phyloP scores from a whole-genome alignment of 2,113 vertebrate genomes.

The Polypterus bichir region DNA sequence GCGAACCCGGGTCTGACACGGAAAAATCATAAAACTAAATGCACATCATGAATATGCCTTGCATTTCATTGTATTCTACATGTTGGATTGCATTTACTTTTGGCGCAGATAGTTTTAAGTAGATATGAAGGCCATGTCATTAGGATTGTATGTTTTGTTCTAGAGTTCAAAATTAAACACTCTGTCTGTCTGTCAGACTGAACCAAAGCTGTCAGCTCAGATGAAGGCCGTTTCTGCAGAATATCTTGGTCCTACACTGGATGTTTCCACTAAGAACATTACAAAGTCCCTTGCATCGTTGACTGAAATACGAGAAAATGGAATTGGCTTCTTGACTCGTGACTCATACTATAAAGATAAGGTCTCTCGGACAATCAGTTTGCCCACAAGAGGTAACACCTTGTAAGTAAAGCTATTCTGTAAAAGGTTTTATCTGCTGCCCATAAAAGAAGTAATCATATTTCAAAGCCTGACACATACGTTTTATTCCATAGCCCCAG shows the following conservation, averaged over 20 bases:
- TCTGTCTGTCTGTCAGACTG: constrained; percentile 46
- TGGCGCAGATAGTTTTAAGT: too few species aligned
- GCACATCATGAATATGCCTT: too few species aligned
- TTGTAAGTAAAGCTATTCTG: constrained; percentile 63
- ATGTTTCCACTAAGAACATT: constrained; percentile 71
- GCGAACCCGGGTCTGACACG: too few species aligned
- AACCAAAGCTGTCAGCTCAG: constrained; percentile 80
- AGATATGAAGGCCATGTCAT: too few species aligned
- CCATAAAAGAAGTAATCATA: too few species aligned
- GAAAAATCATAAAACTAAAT: too few species aligned
- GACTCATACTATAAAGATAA: constrained; percentile 69
- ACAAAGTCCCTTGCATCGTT: constrained; percentile 90
- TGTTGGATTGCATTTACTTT: too few species aligned
- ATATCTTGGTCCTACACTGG: constrained; percentile 73
- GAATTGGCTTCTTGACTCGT: constrained; percentile 56
- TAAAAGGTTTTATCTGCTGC: too few species aligned
- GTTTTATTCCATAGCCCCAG: constrained; percentile 57
- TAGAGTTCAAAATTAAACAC: background rate
- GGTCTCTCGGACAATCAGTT: constrained; percentile 75
- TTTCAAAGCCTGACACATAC: too few species aligned
- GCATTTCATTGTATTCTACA: too few species aligned
- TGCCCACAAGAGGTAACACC: constrained; percentile 80
- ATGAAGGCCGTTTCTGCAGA: constrained; percentile 90
- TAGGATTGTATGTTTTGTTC: too few species aligned
- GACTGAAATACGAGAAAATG: constrained; percentile 83